These are phyloP conservation scores for Tetramorium parvispinum DNA, from an alignment of 1,140 invertebrate species.

Conservation along the genomic window DNA sequence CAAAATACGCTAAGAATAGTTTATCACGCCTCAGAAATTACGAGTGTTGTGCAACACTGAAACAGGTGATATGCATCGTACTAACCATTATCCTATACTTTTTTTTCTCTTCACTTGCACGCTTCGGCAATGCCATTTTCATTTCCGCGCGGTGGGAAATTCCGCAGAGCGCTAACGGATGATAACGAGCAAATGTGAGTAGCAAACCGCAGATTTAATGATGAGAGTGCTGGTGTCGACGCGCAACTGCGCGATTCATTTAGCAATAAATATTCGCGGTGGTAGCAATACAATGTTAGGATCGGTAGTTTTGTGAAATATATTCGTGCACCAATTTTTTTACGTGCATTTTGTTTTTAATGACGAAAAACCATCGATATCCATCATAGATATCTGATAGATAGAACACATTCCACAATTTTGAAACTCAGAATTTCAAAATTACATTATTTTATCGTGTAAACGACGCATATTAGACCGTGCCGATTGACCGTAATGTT, in stretches of 20 bases:
- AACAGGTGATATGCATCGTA: constrained; percentile 43
- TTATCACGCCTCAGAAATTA: constrained; percentile 45
- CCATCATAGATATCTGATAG: not conserved
- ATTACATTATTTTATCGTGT: not conserved
- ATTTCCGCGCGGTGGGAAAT: constrained; percentile 20
- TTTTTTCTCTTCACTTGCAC: not conserved
- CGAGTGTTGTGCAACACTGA: not conserved
- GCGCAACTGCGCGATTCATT: constrained; percentile 30
- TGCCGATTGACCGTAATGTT: not conserved
- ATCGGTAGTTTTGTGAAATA: not conserved
- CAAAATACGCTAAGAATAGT: constrained; percentile 34
- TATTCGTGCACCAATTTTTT: not conserved
- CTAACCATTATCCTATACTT: constrained; percentile 5
- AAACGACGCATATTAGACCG: not conserved
- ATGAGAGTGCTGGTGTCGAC: constrained; percentile 31
- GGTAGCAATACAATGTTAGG: not conserved
- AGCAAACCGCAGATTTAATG: constrained; percentile 53
- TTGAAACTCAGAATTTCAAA: constrained; percentile 6
- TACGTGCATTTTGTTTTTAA: not conserved
- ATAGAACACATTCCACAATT: not conserved
- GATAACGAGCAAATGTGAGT: constrained; percentile 55
- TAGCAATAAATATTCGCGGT: constrained; percentile 16
- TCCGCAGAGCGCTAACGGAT: constrained; percentile 26
- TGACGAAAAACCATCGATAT: not conserved
- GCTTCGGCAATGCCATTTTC: constrained; percentile 41